Evolutionary conservation across 92 coral and sea anemone genomes (phyloP), one percentile per base, ranked within the genome.

Genomic region (Palythoa heliodiscus): DNA sequence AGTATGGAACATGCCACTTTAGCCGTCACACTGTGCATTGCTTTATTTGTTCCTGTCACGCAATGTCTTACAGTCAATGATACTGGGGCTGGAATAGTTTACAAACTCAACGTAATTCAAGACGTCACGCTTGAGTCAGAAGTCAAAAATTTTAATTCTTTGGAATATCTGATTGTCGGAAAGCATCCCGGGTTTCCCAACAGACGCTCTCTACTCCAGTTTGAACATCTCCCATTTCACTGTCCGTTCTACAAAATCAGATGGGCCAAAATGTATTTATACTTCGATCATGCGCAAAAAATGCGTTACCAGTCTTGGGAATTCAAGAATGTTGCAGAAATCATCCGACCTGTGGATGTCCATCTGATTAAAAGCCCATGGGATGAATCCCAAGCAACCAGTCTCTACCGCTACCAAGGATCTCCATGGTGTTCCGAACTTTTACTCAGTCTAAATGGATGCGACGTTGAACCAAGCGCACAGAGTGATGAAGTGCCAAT

Each of bases 371-470:
- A 75, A 66, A 83, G 71, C 22, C 57, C 38, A 40, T 88, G 91
- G 91, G 67, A 40, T 7, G 91, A 88, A 70, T 83, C 88, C 3
- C 84, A 88, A 79, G 91, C 91, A 35, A 88, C 91, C 0, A 88
- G 91, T 19, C 84, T 64, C n/a, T 47, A 70, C 53, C 86, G 89
- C 40, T 22, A 9, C 39, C 38, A 47, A 39, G 54, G 80, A 2
- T 13, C 12, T 7, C 61, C 71, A 2, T 91, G 94, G 94, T 83
- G 87, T 20, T 47, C 92, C 1, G 63, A 63, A 13, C 48, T 60
- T 70, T 11, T 76, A 54, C 78, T 90, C 55, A 79, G 76, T 10
- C 25, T 87, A 53, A 75, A 87, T 38, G 91, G 87, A 11, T 86
- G 73, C 15, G 94, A 91, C 17, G 89, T 89, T n/a, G 92, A 86